Evolutionary conservation across 2,113 vertebrate genomes (phyloP).

Genomic region (Tachysurus vachellii): DNA sequence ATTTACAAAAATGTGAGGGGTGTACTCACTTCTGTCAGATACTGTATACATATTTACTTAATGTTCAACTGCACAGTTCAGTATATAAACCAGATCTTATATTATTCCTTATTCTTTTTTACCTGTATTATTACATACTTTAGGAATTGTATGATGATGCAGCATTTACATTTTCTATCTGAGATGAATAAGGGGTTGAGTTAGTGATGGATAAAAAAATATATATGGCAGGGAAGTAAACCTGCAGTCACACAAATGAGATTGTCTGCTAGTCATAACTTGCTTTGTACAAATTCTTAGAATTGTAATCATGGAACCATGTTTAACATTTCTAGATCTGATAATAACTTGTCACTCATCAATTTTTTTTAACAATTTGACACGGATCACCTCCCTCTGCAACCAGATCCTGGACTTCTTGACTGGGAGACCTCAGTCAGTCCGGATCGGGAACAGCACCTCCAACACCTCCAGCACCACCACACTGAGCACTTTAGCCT

Average conservation of each 20-base stretch:
- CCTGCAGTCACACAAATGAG: not conserved
- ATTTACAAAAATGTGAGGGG: too few species aligned
- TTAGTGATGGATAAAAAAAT: not conserved
- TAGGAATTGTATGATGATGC: not conserved
- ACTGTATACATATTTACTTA: not conserved
- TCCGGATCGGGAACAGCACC: too few species aligned
- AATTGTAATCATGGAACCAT: not conserved
- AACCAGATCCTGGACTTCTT: too few species aligned
- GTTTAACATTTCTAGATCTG: not conserved
- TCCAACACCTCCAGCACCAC: too few species aligned
- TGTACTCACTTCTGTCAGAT: too few species aligned
- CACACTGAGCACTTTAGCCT: too few species aligned
- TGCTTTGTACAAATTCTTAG: not conserved
- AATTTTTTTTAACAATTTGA: not conserved
- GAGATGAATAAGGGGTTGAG: not conserved
- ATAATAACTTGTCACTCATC: not conserved
- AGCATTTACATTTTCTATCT: not conserved
- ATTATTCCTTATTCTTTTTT: not conserved
- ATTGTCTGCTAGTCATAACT: not conserved
- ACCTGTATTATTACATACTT: not conserved
- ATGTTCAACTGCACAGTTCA: not conserved
- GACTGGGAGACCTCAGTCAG: not conserved
- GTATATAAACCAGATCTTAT: not conserved
- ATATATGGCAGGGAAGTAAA: not conserved
- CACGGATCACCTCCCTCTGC: not conserved